These are phyloP conservation scores for Pluvialis apricaria DNA, from an alignment of 2,113 vertebrate genomes.

Conservation along the genomic window DNA sequence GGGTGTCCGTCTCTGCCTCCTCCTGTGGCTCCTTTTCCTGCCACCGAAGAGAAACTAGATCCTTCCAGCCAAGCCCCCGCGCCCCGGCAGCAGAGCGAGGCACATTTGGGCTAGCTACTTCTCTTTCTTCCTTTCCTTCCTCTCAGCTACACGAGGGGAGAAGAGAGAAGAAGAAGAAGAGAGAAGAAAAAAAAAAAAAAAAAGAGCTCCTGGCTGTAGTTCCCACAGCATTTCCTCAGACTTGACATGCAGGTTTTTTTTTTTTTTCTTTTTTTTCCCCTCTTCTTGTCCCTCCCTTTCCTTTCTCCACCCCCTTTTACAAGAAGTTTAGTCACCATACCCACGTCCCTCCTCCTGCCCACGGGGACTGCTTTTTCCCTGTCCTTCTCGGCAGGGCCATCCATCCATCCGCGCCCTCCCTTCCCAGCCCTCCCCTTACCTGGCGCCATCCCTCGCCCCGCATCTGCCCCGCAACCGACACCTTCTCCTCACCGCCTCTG, in stretches of 20 bases:
- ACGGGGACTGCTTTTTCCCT: not conserved
- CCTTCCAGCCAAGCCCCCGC: constrained; percentile 1
- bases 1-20: constrained; percentile 3
- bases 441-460: rapidly evolving
- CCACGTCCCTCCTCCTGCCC: not conserved
- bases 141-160: constrained; percentile 46
- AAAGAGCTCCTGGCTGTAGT: not conserved
- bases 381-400: not conserved
- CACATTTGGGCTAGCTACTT: constrained; percentile 37
- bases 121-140: constrained; percentile 62
- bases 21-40: constrained; percentile 32
- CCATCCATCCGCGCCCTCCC: not conserved
- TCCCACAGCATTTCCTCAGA: constrained; percentile 57
- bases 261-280: not conserved
- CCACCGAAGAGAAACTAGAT: constrained; percentile 29
- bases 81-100: not conserved
- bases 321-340: constrained; percentile 43
- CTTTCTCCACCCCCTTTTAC: constrained; percentile 56
- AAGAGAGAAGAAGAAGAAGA: constrained; percentile 25
- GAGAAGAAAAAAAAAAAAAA: not conserved
- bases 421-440: not conserved
- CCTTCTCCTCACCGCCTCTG: not conserved
- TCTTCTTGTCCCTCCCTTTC: constrained; percentile 50
- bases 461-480: rapidly evolving
- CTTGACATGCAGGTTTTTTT: not conserved